These are phyloP conservation scores for Notothenia coriiceps DNA, from an alignment of 2,113 vertebrate species.

Conservation along the genomic window DNA sequence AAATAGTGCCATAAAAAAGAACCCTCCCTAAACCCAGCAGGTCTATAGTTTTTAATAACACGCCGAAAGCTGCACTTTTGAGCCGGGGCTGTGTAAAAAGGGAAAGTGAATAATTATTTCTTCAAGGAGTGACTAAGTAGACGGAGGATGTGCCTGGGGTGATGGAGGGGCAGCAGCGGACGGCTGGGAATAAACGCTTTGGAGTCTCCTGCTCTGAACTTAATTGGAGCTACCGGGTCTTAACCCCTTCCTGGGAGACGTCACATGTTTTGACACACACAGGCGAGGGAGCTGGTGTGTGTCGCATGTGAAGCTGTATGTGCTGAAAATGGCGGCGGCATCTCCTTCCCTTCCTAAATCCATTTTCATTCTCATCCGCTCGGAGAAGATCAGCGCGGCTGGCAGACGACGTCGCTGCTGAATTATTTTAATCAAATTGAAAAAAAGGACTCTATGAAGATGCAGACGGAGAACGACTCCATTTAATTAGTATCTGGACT, in stretches of 20 bases:
- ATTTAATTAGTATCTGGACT: conserved; percentile 61
- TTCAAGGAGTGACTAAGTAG: conserved; percentile 66
- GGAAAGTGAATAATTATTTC: conserved; percentile 71
- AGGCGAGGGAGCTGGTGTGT: neutral
- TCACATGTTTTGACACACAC: neutral
- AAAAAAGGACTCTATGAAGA: conserved; percentile 52
- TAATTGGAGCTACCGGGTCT: conserved; percentile 68
- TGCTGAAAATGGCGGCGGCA: neutral
- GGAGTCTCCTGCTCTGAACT: conserved; percentile 59
- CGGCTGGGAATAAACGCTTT: conserved; percentile 55
- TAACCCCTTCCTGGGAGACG: conserved; percentile 55
- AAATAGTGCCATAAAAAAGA: conserved; percentile 35
- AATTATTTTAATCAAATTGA: conserved; percentile 71
- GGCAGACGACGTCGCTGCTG: conserved; percentile 20
- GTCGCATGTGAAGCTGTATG: neutral
- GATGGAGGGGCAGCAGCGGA: conserved; percentile 44
- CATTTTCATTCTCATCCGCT: conserved; percentile 45
- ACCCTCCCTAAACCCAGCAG: conserved; percentile 36
- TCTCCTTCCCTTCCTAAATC: conserved; percentile 19
- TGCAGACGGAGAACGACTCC: conserved; percentile 39
- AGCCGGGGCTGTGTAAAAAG: conserved; percentile 52
- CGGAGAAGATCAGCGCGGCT: conserved; percentile 23
- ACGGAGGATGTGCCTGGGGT: conserved; percentile 61
- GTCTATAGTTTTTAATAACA: conserved; percentile 66
- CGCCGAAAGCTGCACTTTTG: conserved; percentile 63